A percentile compares a stretch with the other conserved stretches of the same genome.
Conservation (phyloP, 2,113 vertebrate species). For the Tenebrosternarchus preto region DNA sequence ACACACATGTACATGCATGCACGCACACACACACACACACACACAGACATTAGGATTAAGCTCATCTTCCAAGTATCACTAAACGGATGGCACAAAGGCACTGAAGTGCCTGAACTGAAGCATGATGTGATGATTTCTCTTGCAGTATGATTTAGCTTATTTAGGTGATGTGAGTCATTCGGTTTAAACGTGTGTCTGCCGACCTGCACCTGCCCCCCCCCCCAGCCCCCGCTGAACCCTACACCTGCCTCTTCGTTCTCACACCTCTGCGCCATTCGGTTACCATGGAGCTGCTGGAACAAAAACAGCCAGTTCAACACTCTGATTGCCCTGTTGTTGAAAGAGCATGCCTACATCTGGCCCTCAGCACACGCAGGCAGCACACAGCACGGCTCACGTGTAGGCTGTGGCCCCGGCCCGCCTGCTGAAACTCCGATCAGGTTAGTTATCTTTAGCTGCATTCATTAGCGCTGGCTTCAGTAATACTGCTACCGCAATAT, state of each 20-base stretch:
- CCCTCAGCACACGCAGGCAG: background rate
- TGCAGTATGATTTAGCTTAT: conserved; percentile 1
- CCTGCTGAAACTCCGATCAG: conserved; percentile 15
- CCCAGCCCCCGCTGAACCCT: too few relatives aligned
- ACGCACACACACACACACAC: background rate
- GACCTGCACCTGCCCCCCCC: background rate
- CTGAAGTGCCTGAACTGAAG: conserved; percentile 26
- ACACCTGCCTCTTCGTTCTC: background rate
- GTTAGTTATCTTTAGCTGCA: conserved; percentile 47
- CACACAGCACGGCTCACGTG: background rate
- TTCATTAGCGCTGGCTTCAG: conserved; percentile 39
- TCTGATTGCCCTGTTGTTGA: conserved; percentile 39
- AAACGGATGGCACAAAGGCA: conserved; percentile 7
- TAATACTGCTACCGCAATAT: conserved; percentile 37
- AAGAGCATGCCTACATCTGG: background rate
- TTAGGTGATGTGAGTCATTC: conserved; percentile 32
- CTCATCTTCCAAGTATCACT: conserved; percentile 5
- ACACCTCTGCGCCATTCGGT: conserved; percentile 31
- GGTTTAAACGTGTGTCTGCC: conserved; percentile 13
- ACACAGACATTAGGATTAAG: background rate
- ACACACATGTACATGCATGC: background rate
- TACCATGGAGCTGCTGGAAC: conserved; percentile 48
- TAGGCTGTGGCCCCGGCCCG: conserved; percentile 9
- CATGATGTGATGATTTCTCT: conserved; percentile 13
- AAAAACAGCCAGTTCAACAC: conserved; percentile 20